Base-by-base conservation (phyloP, 2,113 vertebrate genomes). In the Microtus richardsoni region DNA sequence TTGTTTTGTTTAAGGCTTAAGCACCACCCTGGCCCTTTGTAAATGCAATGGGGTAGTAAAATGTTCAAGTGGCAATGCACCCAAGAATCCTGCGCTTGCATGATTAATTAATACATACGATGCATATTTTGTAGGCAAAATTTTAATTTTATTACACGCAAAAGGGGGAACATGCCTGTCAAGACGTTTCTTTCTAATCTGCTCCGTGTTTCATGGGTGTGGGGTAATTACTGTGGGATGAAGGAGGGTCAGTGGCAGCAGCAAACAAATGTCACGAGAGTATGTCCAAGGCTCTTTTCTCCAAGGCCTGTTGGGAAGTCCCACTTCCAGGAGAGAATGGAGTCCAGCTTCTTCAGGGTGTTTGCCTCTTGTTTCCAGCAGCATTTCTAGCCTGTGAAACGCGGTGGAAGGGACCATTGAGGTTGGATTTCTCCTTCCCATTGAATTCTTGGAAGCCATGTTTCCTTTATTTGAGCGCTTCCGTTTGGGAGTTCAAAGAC, bases 1-100 rank as follows among this genome's bases (percentile, higher is more conserved):
- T 96, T 89, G 52, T 91, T 95, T 86, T 93, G 33, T 75, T 92
- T 89, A 88, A 64, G 49, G 74, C 47, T 91, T 89, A 75, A 49
- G 60, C 24, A 71, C 78, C 39, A 89, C 49, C 36, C 11, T 24
- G 62, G 62, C 79, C 36, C 75, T 91, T 87, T 52, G 84, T 96
- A 95, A 89, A 60, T 96, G 86, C 91, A 78, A 88, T 36, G 78
- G 60, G 58, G 54, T 58, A 58, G 9, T 91, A 12, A 62, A 68
- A 7, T 58, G 21, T 89, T 91, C 70, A 74, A 84, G 79, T 68
- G 49, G 89, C 91, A 96, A 84, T 41, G 44, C 39, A 84, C n/a
- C 91, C 78, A 87, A 66, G 87, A 93, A 77, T 84, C 24, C 3
- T 68, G 49, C 36, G 47, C 33, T 88, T 83, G 54, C 80, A 52